A percentile compares a stretch with the other conserved stretches of the same genome.
Evolutionary conservation across 2,797 vertebrate genomes (phyloP).

Genomic region (Gephyroberyx darwinii): DNA sequence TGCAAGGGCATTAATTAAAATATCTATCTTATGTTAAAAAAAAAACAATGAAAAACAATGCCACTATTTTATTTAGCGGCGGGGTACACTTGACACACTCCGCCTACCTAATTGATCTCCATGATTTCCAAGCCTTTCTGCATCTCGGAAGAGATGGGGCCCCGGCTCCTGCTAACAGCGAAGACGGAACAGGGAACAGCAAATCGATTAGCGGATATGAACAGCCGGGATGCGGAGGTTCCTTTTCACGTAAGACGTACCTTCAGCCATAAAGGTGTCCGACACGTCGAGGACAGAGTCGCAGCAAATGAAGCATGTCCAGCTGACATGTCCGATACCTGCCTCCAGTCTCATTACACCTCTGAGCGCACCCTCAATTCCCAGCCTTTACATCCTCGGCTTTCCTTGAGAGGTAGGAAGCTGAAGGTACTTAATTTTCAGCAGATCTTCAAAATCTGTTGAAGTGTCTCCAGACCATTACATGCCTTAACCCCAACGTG

Average conservation of each 20-base stretch:
- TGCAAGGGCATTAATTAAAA: background rate
- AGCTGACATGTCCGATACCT: too few relatives aligned
- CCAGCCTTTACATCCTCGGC: too few relatives aligned
- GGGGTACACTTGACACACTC: background rate
- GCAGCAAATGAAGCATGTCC: too few relatives aligned
- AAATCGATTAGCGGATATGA: constrained; percentile 1
- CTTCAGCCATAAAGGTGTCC: too few relatives aligned
- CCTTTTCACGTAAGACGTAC: too few relatives aligned
- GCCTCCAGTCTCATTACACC: too few relatives aligned
- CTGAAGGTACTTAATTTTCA: background rate
- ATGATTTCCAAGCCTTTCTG: constrained; percentile 1
- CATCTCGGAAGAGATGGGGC: background rate
- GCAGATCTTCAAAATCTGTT: background rate
- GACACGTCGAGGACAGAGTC: too few relatives aligned
- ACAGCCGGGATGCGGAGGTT: background rate
- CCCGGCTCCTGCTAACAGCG: background rate
- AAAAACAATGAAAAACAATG: constrained; percentile 3
- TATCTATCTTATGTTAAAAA: background rate
- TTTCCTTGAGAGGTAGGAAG: too few relatives aligned
- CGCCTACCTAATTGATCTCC: background rate
- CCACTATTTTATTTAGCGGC: background rate
- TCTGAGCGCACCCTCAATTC: too few relatives aligned
- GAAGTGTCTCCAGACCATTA: background rate
- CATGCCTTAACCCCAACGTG: too few relatives aligned
- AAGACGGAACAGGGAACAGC: background rate